Percentiles rank a stretch among this genome's conserved stretches.
Conservation (phyloP, 2,113 vertebrate genomes). For the Thalassoma bifasciatum region DNA sequence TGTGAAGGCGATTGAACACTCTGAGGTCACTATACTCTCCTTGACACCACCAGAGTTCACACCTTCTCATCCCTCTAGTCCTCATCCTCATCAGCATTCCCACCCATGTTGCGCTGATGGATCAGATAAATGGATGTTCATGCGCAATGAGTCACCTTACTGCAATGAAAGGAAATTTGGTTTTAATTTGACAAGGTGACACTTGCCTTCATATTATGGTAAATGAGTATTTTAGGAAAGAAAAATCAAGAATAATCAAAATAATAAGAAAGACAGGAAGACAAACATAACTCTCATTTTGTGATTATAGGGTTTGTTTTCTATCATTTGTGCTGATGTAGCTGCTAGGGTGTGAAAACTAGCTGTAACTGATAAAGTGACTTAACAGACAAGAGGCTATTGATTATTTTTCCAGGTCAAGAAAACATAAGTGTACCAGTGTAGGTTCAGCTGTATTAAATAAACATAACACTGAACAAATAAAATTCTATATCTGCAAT, state of each 20-base stretch:
- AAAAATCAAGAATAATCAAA: not conserved
- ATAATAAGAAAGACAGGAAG: not conserved
- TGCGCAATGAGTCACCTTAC: conserved; percentile 41
- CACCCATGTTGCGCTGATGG: conserved; percentile 19
- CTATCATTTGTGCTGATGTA: no score
- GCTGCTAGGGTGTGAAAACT: not conserved
- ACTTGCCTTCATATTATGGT: not conserved
- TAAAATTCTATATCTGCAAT: no score
- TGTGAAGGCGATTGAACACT: conserved; percentile 2
- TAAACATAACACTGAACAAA: no score
- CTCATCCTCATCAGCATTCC: conserved; percentile 53
- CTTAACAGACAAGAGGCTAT: not conserved
- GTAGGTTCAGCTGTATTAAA: not conserved
- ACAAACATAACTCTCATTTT: not conserved
- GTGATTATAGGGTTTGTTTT: not conserved
- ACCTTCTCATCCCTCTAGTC: not conserved
- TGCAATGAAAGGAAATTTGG: conserved; percentile 12
- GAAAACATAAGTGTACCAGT: not conserved
- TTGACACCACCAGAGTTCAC: conserved; percentile 52
- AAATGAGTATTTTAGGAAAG: no score
- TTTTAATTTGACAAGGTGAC: conserved; percentile 33
- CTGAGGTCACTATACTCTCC: conserved; percentile 58
- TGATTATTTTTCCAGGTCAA: not conserved
- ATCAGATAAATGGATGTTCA: conserved; percentile 28
- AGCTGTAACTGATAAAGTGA: not conserved